A percentile compares a stretch with the other conserved stretches of the same genome.
Evolutionary conservation across 2,113 vertebrate species (phyloP).

Genomic region (Aegithalos caudatus): DNA sequence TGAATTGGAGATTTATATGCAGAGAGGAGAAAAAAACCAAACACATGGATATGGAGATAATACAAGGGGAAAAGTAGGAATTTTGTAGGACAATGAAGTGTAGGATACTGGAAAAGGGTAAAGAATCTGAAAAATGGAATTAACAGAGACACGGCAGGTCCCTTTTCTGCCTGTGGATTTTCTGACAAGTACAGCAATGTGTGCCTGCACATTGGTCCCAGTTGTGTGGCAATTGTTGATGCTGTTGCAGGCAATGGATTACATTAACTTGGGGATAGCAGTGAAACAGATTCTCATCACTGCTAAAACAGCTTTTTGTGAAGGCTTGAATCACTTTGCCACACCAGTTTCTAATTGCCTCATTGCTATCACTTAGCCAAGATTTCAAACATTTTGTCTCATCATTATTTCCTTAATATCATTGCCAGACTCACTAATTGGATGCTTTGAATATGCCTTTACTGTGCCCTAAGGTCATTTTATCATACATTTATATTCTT

Average conservation of each 20-base stretch:
- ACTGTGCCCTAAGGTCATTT: neutral
- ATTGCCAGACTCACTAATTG: neutral
- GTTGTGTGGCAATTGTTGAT: neutral
- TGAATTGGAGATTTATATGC: neutral
- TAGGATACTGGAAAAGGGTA: neutral
- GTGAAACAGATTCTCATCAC: neutral
- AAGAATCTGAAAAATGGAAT: neutral
- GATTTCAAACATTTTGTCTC: neutral
- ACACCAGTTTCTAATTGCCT: neutral
- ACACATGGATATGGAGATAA: neutral
- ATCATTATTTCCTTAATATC: neutral
- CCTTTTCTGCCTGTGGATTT: neutral
- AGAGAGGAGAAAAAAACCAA: neutral
- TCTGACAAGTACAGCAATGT: neutral
- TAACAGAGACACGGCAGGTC: neutral
- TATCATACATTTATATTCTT: neutral
- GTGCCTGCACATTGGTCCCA: neutral
- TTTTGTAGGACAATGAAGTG: neutral
- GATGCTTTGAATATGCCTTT: neutral
- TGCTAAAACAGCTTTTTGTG: neutral
- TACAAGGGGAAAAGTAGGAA: neutral
- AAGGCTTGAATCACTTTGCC: neutral
- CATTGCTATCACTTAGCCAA: neutral
- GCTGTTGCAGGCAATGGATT: neutral
- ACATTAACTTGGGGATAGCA: neutral